Conservation (phyloP, 2,797 vertebrate species). For the Leuciscus waleckii region DNA sequence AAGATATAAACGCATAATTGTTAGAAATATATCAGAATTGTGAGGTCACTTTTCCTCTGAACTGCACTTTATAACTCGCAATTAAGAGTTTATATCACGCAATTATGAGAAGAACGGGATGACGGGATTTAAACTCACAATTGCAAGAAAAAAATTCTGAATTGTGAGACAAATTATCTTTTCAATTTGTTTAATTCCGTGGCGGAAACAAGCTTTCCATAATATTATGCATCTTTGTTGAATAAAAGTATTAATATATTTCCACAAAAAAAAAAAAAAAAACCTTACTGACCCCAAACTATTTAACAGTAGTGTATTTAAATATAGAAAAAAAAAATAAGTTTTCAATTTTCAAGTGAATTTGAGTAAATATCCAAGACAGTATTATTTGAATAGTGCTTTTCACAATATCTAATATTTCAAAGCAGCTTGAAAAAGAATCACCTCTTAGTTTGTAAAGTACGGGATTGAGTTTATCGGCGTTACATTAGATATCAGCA, state of each 20-base stretch:
- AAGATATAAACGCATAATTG: neutral
- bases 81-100: neutral
- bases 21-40: neutral
- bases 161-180: neutral
- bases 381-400: neutral
- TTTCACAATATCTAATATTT: neutral
- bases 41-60: neutral
- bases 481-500: neutral
- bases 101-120: neutral
- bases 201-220: neutral
- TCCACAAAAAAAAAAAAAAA: neutral
- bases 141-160: accelerated
- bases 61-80: neutral
- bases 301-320: neutral
- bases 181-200: neutral
- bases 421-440: neutral
- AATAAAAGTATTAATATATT: neutral
- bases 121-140: neutral
- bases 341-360: neutral
- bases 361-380: neutral
- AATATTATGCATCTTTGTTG: neutral
- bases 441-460: neutral
- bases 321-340: too few relatives aligned
- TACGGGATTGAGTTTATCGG: neutral
- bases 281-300: neutral